Base-by-base conservation (phyloP, 2,888 invertebrate species). In the Tinea trinotella region DNA sequence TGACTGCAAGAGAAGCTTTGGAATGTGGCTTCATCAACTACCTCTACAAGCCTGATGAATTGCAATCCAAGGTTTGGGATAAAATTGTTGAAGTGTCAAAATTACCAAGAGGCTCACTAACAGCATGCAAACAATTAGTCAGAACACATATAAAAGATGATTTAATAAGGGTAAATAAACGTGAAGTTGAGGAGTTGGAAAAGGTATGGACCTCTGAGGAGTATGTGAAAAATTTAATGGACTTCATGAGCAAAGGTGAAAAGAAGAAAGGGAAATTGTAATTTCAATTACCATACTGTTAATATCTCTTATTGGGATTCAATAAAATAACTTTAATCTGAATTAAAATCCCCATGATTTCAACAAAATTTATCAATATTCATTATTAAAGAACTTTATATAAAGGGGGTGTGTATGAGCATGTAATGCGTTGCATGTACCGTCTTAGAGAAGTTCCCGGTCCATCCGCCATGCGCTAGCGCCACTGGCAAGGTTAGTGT, bases 1-100 rank as follows among this genome's bases (percentile, higher is more conserved):
- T 98, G 68, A 88, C 89, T 19, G 95, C 96, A 0, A 64, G 84
- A 54, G 96, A 97, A 79, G 98, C 98, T 0, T 82, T 89, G 52
- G 81, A 90, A 40, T 88, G 88, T 65, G 93, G 95, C 19, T 90
- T 98, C 55, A 90, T 98, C 0, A 92, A 95, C 9, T 89, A 92
- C 66, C 83, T 98, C 10, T 92, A 93, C 61, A 92, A 92, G 56
- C 78, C 88, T 35, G 77, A 87, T 17, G 84, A 90, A 53, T 72
- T 93, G 53, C 78, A 91, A 53, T 77, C 70, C 62, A 82, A 88
- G 65, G 88, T 90, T 24, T 91, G 88, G 88, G 76, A 84, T 58
- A 88, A 82, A 68, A 86, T 89, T 61, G 81, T 74, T 20, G 77
- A 88, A 64, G 77, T 88, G 63, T 77, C 90, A 70, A 64, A 78